Conservation (phyloP, 64 coral and sea anemone species). For the Hydrozoanthus tunicans region DNA sequence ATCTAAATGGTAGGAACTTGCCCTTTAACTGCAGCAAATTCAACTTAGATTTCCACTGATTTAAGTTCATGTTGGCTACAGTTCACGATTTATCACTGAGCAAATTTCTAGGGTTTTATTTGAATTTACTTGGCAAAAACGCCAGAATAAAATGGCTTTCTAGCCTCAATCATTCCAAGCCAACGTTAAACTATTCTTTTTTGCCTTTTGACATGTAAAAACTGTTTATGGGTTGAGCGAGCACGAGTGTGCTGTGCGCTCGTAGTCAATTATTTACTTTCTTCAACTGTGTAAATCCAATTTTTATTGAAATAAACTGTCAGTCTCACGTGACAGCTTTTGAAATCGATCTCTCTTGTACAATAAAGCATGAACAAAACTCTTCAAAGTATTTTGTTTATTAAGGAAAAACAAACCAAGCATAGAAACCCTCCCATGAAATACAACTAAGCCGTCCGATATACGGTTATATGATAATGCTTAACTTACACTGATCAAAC, state of each 20-base stretch:
- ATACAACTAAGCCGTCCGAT: not conserved
- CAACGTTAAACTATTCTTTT: not conserved
- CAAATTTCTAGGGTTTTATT: too few species aligned
- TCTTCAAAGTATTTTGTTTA: constrained; percentile 41
- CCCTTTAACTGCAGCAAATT: too few species aligned
- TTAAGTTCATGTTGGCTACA: too few species aligned
- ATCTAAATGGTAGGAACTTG: too few species aligned
- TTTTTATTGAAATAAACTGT: constrained; percentile 36
- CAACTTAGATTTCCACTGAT: too few species aligned
- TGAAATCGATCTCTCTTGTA: constrained; percentile 64
- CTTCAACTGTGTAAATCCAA: constrained; percentile 54
- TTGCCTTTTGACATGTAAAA: not conserved
- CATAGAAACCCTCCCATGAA: not conserved
- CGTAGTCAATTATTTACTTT: constrained; percentile 9
- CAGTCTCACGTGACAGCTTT: constrained; percentile 36
- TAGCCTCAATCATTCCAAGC: too few species aligned
- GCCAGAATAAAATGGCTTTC: too few species aligned
- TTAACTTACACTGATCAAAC: too few species aligned
- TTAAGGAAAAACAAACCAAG: not conserved
- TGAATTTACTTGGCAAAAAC: too few species aligned
- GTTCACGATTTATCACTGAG: too few species aligned
- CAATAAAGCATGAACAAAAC: constrained; percentile 53
- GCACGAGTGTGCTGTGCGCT: not conserved
- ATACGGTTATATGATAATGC: too few species aligned
- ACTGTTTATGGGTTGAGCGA: not conserved